Base-by-base conservation (phyloP, 2,888 invertebrate genomes). In the Deilephila porcellus region DNA sequence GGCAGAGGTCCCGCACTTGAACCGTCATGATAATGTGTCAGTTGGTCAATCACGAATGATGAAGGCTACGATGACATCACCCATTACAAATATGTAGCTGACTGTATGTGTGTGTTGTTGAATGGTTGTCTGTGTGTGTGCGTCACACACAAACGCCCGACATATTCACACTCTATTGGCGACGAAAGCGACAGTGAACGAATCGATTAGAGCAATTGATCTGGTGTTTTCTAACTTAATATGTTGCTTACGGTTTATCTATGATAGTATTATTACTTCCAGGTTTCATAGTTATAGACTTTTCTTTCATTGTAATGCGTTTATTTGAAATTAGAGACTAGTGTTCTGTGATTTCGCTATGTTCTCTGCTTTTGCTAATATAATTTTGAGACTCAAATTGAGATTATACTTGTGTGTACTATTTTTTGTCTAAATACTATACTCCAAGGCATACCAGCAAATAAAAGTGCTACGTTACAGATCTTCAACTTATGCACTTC, bases 21-120 rank as follows among this genome's bases (percentile, higher is more conserved):
- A 67, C 67, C 25, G 37, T 14, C 17, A 32, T 60, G 84, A 86
- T 88, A 86, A 82, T 80, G 76, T 78, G 80, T 80, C 78, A 81
- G 79, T 82, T 83, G 78, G 80, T 79, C 81, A 83, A 83, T 83
- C 82, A 82, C 81, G 80, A 76, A 74, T 72, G 45, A 71, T 71
- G 56, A n/a, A 67, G 19, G 37, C 45, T 52, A 60, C 63, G 77
- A 76, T 89, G 88, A 88, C 84, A 86, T 89, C 89, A 89, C 77
- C 75, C 74, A 78, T 56, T 56, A 56, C 56, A n/a, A 56, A 56
- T 56, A n/a, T n/a, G 17, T 17, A 17, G 17, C 17, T 56, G 19
- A 14, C 5, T 56, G 56, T 56, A 7, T 56, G 19, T 56, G 19
- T 56, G 56, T 56, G 56, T n/a, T 4, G 0, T 5, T 53, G 17